phyloP scores from a whole-genome alignment of 2,888 invertebrate species.

The Pherbina coryleti region DNA sequence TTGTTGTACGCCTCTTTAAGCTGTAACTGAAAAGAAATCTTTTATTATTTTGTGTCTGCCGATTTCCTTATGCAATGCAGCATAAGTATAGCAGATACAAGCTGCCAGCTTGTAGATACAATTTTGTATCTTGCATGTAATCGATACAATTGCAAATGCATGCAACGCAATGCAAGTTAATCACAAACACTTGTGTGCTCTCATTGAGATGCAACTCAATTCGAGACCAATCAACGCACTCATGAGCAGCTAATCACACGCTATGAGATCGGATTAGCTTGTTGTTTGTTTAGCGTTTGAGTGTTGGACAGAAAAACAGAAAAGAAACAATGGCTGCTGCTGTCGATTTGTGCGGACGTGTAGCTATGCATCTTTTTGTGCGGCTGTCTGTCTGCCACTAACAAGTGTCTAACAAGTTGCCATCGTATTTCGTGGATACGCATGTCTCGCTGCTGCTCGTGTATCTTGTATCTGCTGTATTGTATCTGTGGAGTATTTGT shows the following conservation, averaged over 20 bases:
- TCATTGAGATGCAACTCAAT: not conserved
- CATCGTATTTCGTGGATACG: not conserved
- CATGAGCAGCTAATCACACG: slow-evolving; percentile 12
- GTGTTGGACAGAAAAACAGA: not conserved
- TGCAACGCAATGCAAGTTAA: slow-evolving; percentile 28
- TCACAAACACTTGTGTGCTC: not conserved
- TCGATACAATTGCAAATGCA: not conserved
- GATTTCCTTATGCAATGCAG: slow-evolving; percentile 13
- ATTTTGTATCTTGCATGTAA: not conserved
- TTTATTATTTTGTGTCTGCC: not conserved
- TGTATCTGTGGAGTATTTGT: not conserved
- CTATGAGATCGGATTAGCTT: slow-evolving; percentile 1
- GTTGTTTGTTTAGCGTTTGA: not conserved
- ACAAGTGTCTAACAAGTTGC: slow-evolving; percentile 29
- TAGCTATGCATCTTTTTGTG: not conserved
- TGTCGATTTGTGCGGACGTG: not conserved
- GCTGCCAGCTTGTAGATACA: not conserved
- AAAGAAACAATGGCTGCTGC: not conserved
- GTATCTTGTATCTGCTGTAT: not conserved
- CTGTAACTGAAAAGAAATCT: not conserved
- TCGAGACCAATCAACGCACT: not conserved
- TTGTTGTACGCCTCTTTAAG: too few species aligned
- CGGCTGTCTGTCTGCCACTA: not conserved
- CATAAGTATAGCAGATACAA: not conserved
- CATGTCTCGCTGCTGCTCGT: not conserved